Conservation (phyloP, 1,140 invertebrate species). For the Lasioglossum albipes region DNA sequence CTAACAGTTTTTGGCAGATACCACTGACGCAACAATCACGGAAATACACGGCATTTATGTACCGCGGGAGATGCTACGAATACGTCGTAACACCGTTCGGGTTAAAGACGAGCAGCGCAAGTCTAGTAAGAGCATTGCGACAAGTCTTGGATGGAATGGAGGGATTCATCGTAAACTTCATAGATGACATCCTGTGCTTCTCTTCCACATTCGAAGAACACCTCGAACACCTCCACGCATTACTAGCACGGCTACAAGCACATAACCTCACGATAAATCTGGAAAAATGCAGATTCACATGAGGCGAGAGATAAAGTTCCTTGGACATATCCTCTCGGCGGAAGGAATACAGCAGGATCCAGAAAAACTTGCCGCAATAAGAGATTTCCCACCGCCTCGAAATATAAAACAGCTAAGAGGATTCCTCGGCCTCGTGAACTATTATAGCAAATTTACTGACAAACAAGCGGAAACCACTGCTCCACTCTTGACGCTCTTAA, state of each 20-base stretch:
- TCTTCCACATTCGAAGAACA: neutral
- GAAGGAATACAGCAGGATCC: no score
- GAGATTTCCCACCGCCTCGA: no score
- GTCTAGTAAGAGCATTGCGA: neutral
- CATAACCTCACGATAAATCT: neutral
- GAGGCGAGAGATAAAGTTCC: neutral
- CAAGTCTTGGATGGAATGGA: neutral
- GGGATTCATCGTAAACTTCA: neutral
- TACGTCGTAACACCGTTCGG: neutral
- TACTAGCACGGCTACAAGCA: neutral
- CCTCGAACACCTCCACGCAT: neutral
- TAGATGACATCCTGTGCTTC: neutral
- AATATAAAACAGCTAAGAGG: no score
- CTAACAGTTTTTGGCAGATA: no score
- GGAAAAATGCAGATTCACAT: conserved; percentile 2
- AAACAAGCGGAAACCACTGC: no score
- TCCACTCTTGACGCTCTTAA: no score
- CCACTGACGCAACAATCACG: no score
- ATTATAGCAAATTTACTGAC: no score
- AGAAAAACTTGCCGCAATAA: no score
- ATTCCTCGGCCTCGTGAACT: no score
- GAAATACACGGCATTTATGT: no score
- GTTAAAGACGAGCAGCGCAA: neutral
- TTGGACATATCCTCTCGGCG: neutral
- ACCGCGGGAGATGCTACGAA: neutral